Percentiles rank a stretch among this genome's conserved stretches.
Evolutionary conservation across 2,113 vertebrate genomes (phyloP).

Genomic region (Phyllostomus hastatus): DNA sequence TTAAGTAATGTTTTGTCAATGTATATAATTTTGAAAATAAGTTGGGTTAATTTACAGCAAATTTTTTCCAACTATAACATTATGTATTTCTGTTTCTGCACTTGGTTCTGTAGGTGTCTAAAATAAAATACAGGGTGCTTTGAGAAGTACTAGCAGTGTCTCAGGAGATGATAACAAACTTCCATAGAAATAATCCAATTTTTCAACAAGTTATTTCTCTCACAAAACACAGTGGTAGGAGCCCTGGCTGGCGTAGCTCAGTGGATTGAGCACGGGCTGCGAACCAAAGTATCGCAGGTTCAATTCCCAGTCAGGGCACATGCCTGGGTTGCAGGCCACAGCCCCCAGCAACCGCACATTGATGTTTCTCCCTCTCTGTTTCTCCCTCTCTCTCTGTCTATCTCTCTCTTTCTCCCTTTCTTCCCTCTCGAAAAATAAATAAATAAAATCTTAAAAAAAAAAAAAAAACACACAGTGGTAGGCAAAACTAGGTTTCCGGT

Average conservation of each 20-base stretch:
- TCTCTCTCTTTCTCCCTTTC: no score
- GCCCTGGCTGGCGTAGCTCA: no score
- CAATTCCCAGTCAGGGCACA: no score
- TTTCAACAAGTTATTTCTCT: neutral
- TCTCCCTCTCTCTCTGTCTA: no score
- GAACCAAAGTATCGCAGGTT: no score
- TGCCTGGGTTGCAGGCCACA: no score
- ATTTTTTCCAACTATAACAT: neutral
- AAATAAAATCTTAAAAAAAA: no score
- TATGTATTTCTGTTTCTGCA: neutral
- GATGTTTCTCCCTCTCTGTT: no score
- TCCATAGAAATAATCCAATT: neutral
- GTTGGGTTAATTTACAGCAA: neutral
- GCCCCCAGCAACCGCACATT: no score
- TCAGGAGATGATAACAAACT: neutral
- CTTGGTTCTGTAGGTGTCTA: neutral
- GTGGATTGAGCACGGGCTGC: no score
- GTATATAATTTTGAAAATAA: neutral
- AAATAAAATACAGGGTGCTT: neutral
- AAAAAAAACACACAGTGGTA: neutral
- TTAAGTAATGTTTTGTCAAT: neutral
- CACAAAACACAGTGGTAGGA: neutral
- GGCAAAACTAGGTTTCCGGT: neutral
- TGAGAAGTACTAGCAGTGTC: neutral
- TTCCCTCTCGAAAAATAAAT: no score